Percentiles rank a stretch among this genome's conserved stretches.
Evolutionary conservation across 2,113 vertebrate genomes (phyloP).

Genomic region (Carollia perspicillata): DNA sequence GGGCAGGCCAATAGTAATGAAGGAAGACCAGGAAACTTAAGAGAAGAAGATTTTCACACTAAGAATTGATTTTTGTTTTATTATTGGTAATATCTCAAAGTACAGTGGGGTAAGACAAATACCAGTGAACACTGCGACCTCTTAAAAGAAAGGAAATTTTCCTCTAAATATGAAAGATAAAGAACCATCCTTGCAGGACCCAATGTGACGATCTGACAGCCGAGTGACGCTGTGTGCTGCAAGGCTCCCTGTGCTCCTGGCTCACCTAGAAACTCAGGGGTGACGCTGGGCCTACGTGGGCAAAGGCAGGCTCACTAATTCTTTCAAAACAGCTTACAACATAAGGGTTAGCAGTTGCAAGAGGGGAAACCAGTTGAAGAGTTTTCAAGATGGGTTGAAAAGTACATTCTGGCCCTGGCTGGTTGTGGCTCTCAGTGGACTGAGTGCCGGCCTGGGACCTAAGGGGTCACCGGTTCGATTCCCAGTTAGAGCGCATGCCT

Average conservation of each 20-base stretch:
- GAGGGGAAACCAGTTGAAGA: not conserved
- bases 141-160: not conserved
- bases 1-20: not conserved
- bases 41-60: not conserved
- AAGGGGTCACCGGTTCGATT: too few species aligned
- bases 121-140: not conserved
- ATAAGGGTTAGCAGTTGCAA: conserved; percentile 2
- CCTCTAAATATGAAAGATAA: not conserved
- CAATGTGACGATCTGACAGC: not conserved
- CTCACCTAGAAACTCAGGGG: not conserved
- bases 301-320: not conserved
- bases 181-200: not conserved
- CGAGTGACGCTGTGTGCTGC: not conserved
- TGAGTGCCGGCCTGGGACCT: too few species aligned
- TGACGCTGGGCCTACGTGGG: too few species aligned
- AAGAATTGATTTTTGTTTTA: not conserved
- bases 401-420: not conserved
- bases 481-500: too few species aligned
- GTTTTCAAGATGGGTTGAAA: conserved; percentile 38
- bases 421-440: too few species aligned
- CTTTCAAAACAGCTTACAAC: not conserved
- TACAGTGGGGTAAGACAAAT: not conserved
- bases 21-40: not conserved
- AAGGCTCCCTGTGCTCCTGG: not conserved
- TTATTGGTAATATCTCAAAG: conserved; percentile 16